A percentile compares a stretch with the other conserved stretches of the same genome.
Conservation (phyloP, 2,113 vertebrate species). For the Tenrec ecaudatus region DNA sequence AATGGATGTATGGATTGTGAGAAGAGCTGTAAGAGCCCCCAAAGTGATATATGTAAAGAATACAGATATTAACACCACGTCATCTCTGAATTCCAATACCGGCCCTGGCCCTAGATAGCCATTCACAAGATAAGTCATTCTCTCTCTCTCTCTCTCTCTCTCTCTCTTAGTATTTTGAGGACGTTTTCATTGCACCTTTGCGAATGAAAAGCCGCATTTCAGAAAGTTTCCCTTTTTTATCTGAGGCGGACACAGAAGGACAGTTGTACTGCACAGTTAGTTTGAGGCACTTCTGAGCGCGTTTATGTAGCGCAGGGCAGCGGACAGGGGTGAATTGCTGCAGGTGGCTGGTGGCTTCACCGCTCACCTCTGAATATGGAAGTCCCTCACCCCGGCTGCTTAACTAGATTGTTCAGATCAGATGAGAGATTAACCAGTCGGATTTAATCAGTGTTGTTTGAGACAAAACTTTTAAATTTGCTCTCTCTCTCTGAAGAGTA, state of each 20-base stretch:
- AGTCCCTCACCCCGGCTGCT: constrained; percentile 6
- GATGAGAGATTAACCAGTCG: constrained; percentile 33
- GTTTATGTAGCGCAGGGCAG: constrained; percentile 14
- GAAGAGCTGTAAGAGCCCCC: too few relatives aligned
- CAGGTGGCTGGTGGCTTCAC: background rate
- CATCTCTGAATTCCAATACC: constrained; percentile 3
- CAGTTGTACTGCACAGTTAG: background rate
- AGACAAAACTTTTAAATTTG: background rate
- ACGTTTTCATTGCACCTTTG: constrained; percentile 30
- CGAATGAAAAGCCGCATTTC: constrained; percentile 3
- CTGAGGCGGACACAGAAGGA: background rate
- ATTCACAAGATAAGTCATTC: background rate
- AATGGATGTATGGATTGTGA: too few relatives aligned
- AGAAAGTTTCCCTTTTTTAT: constrained; percentile 23
- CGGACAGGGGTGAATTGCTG: background rate
- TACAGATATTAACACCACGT: background rate
- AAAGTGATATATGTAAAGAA: too few relatives aligned
- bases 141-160: too few relatives aligned
- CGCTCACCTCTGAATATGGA: background rate
- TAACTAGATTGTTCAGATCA: constrained; percentile 24
- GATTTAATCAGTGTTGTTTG: constrained; percentile 40
- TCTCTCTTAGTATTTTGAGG: background rate
- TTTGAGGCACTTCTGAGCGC: background rate
- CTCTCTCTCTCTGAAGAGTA: constrained; percentile 26
- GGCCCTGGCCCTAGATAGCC: background rate